A percentile compares a stretch with the other conserved stretches of the same genome.
Conservation (phyloP, 2,888 invertebrate species). For the Koerneria pararmatus region DNA sequence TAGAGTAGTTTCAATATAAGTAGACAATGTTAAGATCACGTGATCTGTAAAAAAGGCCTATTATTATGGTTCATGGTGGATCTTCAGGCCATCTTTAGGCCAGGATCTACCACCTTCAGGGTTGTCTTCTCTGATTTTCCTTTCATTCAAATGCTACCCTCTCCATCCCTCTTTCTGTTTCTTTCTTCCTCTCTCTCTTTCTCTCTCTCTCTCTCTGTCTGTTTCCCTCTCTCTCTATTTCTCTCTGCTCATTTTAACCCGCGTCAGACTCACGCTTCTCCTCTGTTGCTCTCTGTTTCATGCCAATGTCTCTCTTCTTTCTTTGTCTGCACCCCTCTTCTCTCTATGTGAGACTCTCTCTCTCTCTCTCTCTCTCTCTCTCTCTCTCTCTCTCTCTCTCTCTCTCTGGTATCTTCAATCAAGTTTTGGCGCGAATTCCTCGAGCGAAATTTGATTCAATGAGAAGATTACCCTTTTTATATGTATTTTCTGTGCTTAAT, state of each 20-base stretch:
- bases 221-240: slow-evolving; percentile 15
- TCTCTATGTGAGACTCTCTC: slow-evolving; percentile 20
- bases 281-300: slow-evolving; percentile 23
- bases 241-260: background rate
- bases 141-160: too few species aligned
- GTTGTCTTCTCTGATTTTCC: too few species aligned
- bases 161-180: slow-evolving; percentile 15
- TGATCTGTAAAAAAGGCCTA: too few species aligned
- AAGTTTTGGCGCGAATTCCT: slow-evolving; percentile 10
- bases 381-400: background rate
- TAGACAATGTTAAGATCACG: too few species aligned
- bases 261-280: slow-evolving; percentile 56
- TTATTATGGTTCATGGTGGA: too few species aligned
- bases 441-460: background rate
- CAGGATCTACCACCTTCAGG: too few species aligned
- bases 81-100: too few species aligned
- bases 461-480: too few species aligned
- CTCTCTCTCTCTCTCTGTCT: slow-evolving; percentile 22
- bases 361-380: slow-evolving; percentile 21
- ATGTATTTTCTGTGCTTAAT: too few species aligned
- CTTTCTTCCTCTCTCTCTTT: slow-evolving; percentile 23
- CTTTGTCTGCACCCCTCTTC: slow-evolving; percentile 14
- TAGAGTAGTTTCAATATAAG: too few species aligned
- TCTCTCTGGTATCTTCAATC: background rate
- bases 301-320: slow-evolving; percentile 18